Conservation (phyloP, 2,797 vertebrate species). For the Anomalospiza imberbis region DNA sequence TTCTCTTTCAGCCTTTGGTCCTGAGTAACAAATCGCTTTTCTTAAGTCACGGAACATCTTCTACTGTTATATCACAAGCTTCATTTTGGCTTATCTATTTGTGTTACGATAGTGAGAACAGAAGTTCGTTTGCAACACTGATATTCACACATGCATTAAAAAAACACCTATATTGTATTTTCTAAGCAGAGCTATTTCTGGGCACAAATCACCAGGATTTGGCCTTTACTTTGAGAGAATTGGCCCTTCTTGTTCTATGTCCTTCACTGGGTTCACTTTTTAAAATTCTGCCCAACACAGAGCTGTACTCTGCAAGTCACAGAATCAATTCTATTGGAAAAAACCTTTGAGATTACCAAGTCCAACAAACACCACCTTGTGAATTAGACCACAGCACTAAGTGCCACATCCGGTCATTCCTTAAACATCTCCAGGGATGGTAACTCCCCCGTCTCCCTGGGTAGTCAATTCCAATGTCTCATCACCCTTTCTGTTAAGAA, state of each 20-base stretch:
- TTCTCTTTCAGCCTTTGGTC: background rate
- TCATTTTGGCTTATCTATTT: background rate
- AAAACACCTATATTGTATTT: background rate
- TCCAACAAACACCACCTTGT: background rate
- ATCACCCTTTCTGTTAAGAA: background rate
- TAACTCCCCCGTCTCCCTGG: background rate
- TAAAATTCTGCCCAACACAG: background rate
- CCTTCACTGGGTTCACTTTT: background rate
- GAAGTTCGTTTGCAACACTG: background rate
- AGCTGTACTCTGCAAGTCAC: background rate
- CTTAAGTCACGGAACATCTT: background rate
- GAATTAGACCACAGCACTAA: background rate
- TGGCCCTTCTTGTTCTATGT: background rate
- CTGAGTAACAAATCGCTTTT: background rate
- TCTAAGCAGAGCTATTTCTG: background rate
- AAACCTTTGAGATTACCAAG: background rate
- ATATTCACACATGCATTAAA: background rate
- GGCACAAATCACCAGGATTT: background rate
- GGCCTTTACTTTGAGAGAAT: background rate
- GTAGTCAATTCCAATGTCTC: background rate
- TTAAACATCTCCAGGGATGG: background rate
- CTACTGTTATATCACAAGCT: background rate
- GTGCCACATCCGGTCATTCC: background rate
- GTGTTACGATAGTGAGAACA: background rate
- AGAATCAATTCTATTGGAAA: background rate